Evolutionary conservation across 2,888 invertebrate species (phyloP).

Genomic region (Eledona agricola): DNA sequence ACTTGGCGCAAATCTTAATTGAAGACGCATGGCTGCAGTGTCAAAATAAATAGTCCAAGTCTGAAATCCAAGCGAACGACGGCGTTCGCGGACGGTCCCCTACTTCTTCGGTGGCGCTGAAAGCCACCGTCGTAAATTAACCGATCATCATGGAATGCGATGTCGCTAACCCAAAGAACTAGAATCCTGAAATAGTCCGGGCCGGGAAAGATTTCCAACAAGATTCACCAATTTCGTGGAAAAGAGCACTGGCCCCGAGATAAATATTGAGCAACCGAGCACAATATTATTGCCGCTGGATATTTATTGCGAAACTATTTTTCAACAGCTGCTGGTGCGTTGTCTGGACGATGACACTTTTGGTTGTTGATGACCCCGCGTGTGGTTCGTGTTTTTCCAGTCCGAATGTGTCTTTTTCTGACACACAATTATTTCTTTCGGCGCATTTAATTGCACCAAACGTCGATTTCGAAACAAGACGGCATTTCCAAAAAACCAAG

Average conservation of each 20-base stretch:
- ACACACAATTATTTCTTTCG: no score
- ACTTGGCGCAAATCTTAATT: slow-evolving; percentile 44
- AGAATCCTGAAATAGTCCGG: slow-evolving; percentile 47
- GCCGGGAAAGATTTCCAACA: slow-evolving; percentile 38
- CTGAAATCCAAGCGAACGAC: slow-evolving; percentile 17
- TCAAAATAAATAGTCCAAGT: slow-evolving; percentile 42
- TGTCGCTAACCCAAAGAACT: slow-evolving; percentile 50
- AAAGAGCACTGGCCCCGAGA: slow-evolving; percentile 20
- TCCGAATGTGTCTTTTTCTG: no score
- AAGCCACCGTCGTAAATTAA: slow-evolving; percentile 46
- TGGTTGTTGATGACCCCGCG: slow-evolving; percentile 18
- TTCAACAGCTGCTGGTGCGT: slow-evolving; percentile 23
- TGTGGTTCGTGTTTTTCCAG: not conserved
- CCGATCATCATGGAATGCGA: slow-evolving; percentile 47
- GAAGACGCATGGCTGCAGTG: slow-evolving; percentile 40
- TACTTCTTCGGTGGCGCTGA: slow-evolving; percentile 38
- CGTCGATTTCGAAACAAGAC: slow-evolving; percentile 1
- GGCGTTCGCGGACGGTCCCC: slow-evolving; percentile 27
- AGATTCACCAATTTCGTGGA: slow-evolving; percentile 25
- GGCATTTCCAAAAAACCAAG: slow-evolving; percentile 1
- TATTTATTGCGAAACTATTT: slow-evolving; percentile 24
- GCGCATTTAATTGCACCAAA: not conserved
- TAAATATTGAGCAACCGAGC: slow-evolving; percentile 28
- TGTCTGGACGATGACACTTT: slow-evolving; percentile 14
- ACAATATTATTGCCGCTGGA: slow-evolving; percentile 23